phyloP scores from a whole-genome alignment of 2,113 vertebrate species.

The Vulpes ferrilata region DNA sequence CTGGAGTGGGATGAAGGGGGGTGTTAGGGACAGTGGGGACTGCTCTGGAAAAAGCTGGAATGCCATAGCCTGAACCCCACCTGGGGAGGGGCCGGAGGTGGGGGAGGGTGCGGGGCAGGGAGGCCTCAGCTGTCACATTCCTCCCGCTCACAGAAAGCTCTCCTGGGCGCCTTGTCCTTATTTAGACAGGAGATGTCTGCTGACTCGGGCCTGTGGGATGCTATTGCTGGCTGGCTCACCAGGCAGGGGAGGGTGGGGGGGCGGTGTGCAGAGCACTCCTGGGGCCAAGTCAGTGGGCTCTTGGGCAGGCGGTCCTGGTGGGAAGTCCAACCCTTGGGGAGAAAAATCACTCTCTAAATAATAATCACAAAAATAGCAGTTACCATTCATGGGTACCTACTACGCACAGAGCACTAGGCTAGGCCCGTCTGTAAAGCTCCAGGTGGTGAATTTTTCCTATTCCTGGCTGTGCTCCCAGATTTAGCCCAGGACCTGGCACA shows the following conservation, averaged over 20 bases:
- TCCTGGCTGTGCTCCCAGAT: not conserved
- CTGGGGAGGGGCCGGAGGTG: slow-evolving; percentile 71
- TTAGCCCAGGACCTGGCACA: not conserved
- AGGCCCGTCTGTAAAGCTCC: not conserved
- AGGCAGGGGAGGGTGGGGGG: not conserved
- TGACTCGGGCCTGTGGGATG: slow-evolving; percentile 59
- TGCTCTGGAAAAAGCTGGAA: slow-evolving; percentile 48
- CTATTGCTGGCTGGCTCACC: not conserved
- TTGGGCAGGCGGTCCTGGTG: not conserved
- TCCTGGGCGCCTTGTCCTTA: slow-evolving; percentile 78
- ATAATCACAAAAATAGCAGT: not conserved
- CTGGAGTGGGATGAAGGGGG: not conserved
- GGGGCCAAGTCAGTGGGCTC: not conserved
- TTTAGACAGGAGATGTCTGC: slow-evolving; percentile 83
- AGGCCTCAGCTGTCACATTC: slow-evolving; percentile 83
- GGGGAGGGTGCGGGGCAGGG: not conserved
- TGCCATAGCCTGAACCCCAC: slow-evolving; percentile 29
- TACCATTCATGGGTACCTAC: not conserved
- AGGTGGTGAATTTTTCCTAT: not conserved
- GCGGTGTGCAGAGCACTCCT: not conserved
- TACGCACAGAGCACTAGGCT: not conserved
- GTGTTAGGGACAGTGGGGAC: not conserved
- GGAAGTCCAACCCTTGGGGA: not conserved
- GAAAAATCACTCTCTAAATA: not conserved
- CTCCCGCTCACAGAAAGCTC: slow-evolving; percentile 52